Conservation (phyloP, 2,113 vertebrate species). For the Catharus fuscescens region DNA sequence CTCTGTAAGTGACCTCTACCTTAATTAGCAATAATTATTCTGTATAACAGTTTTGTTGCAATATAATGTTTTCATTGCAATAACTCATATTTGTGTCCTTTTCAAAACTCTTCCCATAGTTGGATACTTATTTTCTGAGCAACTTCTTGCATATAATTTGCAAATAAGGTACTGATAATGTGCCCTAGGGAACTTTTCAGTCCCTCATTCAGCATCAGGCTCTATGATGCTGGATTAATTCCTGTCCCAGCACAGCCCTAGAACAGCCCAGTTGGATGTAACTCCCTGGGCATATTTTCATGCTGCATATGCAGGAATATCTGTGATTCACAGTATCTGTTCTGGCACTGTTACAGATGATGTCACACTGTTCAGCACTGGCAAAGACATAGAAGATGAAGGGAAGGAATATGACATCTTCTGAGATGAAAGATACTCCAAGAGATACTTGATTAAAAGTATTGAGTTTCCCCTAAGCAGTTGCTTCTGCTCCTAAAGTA, state of each 20-base stretch:
- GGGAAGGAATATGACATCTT: background rate
- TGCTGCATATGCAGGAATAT: background rate
- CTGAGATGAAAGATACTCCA: background rate
- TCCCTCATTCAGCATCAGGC: background rate
- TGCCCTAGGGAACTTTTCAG: background rate
- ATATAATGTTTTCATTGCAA: too few species aligned
- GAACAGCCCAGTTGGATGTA: background rate
- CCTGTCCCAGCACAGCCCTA: background rate
- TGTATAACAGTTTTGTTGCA: background rate
- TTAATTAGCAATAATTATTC: background rate
- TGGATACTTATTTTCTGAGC: background rate
- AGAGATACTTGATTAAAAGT: background rate
- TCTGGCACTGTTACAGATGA: background rate
- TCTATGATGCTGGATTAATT: background rate
- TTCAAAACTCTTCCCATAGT: background rate
- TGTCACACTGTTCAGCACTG: background rate
- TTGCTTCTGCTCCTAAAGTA: background rate
- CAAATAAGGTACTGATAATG: background rate
- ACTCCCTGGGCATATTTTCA: background rate
- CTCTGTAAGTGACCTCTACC: background rate
- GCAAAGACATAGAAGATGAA: slow-evolving; percentile 5
- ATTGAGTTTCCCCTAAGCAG: background rate
- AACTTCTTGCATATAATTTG: background rate
- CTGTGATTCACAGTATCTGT: background rate
- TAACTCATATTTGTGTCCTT: too few species aligned